Conservation (phyloP, 64 coral and sea anemone genomes). For the Pocillopora verrucosa region DNA sequence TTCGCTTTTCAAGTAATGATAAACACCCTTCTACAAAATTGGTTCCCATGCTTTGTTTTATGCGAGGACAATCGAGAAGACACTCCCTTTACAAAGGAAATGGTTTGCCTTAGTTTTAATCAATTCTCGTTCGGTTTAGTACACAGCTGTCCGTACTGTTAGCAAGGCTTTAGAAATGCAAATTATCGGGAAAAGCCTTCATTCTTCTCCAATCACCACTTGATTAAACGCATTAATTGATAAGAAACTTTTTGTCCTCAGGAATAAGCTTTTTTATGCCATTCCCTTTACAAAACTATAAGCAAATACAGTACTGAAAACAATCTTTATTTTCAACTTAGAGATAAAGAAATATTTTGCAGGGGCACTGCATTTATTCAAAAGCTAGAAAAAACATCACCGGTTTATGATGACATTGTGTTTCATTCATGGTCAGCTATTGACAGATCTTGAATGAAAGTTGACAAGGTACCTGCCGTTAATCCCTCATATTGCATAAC, state of each 20-base stretch:
- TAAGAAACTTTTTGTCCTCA: background rate
- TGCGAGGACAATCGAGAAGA: background rate
- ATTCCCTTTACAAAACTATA: background rate
- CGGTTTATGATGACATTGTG: too few species aligned
- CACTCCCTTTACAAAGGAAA: background rate
- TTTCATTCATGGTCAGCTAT: too few species aligned
- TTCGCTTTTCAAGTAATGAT: background rate
- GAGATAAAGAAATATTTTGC: too few species aligned
- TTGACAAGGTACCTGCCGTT: too few species aligned
- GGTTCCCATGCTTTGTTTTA: background rate
- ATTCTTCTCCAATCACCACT: slow-evolving; percentile 2
- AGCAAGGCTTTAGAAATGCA: slow-evolving; percentile 22
- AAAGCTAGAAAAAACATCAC: too few species aligned
- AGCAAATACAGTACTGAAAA: background rate
- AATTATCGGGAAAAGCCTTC: slow-evolving; percentile 3
- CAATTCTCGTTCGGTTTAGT: background rate
- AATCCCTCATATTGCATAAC: too few species aligned
- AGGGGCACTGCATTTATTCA: too few species aligned
- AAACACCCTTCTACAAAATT: slow-evolving; percentile 4
- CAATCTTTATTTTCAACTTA: too few species aligned
- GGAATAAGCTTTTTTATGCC: background rate
- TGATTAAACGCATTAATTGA: background rate
- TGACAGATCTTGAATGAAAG: too few species aligned
- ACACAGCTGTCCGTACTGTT: background rate
- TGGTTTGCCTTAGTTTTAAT: background rate